A percentile compares a stretch with the other conserved stretches of the same genome.
Evolutionary conservation across 2,888 invertebrate species (phyloP).

Genomic region (Drosophila helvetica): DNA sequence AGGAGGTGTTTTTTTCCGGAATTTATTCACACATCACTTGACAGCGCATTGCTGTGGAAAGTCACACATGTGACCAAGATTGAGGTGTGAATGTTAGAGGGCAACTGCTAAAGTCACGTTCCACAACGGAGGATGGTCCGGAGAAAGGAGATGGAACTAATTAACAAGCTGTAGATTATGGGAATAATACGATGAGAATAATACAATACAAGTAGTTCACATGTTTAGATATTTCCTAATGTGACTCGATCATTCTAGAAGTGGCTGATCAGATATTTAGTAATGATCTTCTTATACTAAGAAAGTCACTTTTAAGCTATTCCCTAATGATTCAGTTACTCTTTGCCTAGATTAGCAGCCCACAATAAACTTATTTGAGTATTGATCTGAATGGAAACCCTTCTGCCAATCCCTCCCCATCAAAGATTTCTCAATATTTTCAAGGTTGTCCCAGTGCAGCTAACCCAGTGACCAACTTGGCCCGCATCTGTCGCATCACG

Average conservation of each 20-base stretch:
- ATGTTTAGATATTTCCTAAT: neutral
- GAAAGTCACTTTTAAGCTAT: too few relatives aligned
- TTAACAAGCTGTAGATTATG: constrained; percentile 21
- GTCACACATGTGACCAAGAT: constrained; percentile 62
- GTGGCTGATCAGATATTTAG: constrained; percentile 16
- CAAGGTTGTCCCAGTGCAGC: neutral
- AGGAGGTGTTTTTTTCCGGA: constrained; percentile 4
- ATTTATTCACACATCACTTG: constrained; percentile 21
- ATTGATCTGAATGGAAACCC: constrained; percentile 8
- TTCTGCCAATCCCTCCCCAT: neutral
- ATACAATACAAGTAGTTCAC: constrained; percentile 22
- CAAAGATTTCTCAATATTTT: neutral
- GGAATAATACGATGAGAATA: constrained; percentile 1
- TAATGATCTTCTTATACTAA: too few relatives aligned
- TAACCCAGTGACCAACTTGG: neutral
- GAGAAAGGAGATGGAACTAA: constrained; percentile 27
- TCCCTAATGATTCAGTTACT: too few relatives aligned
- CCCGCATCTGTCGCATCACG: constrained; percentile 5
- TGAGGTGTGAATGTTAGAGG: constrained; percentile 58
- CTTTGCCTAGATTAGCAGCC: neutral
- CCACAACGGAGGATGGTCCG: constrained; percentile 3
- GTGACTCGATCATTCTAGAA: constrained; percentile 22
- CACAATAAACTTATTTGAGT: too few relatives aligned
- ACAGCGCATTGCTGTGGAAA: constrained; percentile 45
- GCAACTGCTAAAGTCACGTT: constrained; percentile 50